A percentile compares a stretch with the other conserved stretches of the same genome.
phyloP scores from a whole-genome alignment of 2,888 invertebrate genomes.

The Bellardia pandia region DNA sequence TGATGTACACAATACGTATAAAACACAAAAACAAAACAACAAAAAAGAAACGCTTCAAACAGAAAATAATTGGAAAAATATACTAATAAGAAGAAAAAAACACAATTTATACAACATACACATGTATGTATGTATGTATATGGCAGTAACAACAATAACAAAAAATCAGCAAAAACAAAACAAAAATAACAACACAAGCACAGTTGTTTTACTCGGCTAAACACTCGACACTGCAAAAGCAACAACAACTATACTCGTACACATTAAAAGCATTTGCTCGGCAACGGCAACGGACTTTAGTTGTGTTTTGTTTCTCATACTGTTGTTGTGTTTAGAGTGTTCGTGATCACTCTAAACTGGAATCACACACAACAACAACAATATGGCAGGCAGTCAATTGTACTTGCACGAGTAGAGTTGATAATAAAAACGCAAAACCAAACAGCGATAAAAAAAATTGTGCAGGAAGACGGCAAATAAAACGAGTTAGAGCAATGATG shows the following conservation, averaged over 20 bases:
- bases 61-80: slow-evolving; percentile 73
- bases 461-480: slow-evolving; percentile 73
- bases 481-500: slow-evolving; percentile 69
- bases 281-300: slow-evolving; percentile 73
- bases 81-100: slow-evolving; percentile 66
- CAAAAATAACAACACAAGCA: slow-evolving; percentile 45
- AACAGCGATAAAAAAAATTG: slow-evolving; percentile 14
- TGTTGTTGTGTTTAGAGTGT: slow-evolving; percentile 65
- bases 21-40: slow-evolving; percentile 50
- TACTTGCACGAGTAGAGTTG: slow-evolving; percentile 62
- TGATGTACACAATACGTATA: slow-evolving; percentile 62
- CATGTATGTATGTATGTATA: slow-evolving; percentile 3
- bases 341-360: slow-evolving; percentile 73
- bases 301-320: slow-evolving; percentile 59
- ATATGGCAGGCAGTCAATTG: slow-evolving; percentile 63
- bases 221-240: slow-evolving; percentile 70
- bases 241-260: slow-evolving; percentile 60
- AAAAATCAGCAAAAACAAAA: slow-evolving; percentile 48
- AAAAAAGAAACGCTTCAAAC: slow-evolving; percentile 69
- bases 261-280: slow-evolving; percentile 69
- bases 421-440: slow-evolving; percentile 61
- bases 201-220: slow-evolving; percentile 74
- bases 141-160: slow-evolving; percentile 40
- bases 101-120: slow-evolving; percentile 22
- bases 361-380: slow-evolving; percentile 60